Evolutionary conservation across 2,888 invertebrate genomes (phyloP).

Genomic region (Rhopalosiphum nymphaeae): DNA sequence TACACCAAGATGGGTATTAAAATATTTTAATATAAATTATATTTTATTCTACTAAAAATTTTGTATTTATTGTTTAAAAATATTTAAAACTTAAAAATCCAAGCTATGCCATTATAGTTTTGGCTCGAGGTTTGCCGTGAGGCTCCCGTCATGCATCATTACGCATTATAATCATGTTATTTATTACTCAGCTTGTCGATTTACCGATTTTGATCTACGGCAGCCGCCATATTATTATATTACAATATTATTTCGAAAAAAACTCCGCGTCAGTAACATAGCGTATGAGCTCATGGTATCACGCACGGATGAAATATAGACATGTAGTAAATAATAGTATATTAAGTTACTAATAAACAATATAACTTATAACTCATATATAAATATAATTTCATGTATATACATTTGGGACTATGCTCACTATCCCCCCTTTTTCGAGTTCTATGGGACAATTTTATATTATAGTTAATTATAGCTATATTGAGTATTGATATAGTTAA

Average conservation of each 20-base stretch:
- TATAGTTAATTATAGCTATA: background rate
- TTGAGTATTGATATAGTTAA: background rate
- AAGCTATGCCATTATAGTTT: background rate
- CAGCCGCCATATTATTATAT: background rate
- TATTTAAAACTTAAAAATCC: background rate
- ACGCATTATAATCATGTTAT: background rate
- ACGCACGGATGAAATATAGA: background rate
- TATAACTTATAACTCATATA: background rate
- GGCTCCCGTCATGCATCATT: background rate
- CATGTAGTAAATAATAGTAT: background rate
- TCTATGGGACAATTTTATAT: background rate
- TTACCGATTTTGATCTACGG: background rate
- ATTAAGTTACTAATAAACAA: background rate
- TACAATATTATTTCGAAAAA: background rate
- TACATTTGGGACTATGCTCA: background rate
- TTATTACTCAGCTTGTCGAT: background rate
- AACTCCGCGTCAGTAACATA: background rate
- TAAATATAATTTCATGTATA: no score
- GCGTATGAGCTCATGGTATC: background rate
- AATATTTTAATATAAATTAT: background rate
- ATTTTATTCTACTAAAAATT: background rate
- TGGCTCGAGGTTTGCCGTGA: background rate
- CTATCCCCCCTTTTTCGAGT: background rate
- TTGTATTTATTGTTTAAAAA: background rate
- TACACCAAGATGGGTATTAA: background rate